phyloP scores from a whole-genome alignment of 2,113 vertebrate genomes.

The Synodontis membranacea region DNA sequence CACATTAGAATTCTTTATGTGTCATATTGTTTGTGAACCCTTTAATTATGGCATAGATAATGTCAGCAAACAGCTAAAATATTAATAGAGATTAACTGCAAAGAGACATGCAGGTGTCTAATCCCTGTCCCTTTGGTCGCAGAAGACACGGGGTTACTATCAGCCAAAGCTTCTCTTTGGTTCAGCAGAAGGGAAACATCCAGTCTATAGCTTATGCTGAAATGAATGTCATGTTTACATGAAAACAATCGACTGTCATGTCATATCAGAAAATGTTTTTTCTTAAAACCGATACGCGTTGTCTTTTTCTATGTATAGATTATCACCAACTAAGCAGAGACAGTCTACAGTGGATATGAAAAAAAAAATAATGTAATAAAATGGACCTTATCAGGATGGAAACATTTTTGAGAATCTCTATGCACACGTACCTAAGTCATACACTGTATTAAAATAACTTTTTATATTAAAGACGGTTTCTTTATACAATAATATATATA shows the following conservation, averaged over 20 bases:
- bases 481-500: not conserved
- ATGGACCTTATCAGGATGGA: not conserved
- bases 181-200: conserved; percentile 8
- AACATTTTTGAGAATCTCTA: not conserved
- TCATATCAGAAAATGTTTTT: not conserved
- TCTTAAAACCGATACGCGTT: not conserved
- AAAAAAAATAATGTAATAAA: not conserved
- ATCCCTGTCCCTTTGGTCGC: conserved; percentile 44
- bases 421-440: not conserved
- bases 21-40: not conserved
- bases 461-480: not conserved
- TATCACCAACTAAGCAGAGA: not conserved
- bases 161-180: conserved; percentile 69
- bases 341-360: not conserved
- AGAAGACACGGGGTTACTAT: conserved; percentile 75
- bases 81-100: conserved; percentile 8
- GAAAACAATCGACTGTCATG: not conserved
- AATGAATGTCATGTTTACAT: not conserved
- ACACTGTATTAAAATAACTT: not conserved
- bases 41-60: not conserved
- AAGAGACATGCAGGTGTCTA: conserved; percentile 25
- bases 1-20: not conserved
- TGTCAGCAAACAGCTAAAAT: not conserved
- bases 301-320: not conserved
- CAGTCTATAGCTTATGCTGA: not conserved